phyloP scores from a whole-genome alignment of 2,888 invertebrate species.

The Tolmerus cingulatus region DNA sequence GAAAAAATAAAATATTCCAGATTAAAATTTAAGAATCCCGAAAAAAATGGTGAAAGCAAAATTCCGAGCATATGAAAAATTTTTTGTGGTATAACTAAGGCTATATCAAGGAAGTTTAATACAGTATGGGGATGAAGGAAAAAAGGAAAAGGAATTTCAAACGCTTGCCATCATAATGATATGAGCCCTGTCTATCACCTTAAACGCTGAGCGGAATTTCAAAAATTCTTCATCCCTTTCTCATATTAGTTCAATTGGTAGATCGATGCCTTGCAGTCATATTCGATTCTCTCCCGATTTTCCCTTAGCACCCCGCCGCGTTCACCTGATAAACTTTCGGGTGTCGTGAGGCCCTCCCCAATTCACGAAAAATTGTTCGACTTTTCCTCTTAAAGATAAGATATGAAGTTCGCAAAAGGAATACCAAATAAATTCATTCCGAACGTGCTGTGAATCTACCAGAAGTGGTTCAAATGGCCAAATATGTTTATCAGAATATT shows the following conservation, averaged over 20 bases:
- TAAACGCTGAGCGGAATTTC: conserved; percentile 13
- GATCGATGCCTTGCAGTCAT: conserved; percentile 35
- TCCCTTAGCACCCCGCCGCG: conserved; percentile 13
- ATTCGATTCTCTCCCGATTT: neutral
- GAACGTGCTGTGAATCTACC: conserved; percentile 47
- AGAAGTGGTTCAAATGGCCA: conserved; percentile 19
- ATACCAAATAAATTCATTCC: conserved; percentile 49
- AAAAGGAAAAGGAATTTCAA: neutral
- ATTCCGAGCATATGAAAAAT: neutral
- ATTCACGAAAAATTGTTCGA: conserved; percentile 27
- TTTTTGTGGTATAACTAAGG: neutral
- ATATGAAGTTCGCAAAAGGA: conserved; percentile 48
- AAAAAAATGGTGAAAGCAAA: neutral
- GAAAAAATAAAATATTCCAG: neutral
- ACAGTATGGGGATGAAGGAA: neutral
- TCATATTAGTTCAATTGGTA: conserved; percentile 34
- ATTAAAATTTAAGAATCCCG: neutral
- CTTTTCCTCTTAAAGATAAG: conserved; percentile 41
- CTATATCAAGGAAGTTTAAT: neutral
- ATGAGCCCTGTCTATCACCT: conserved; percentile 8
- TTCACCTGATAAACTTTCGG: conserved; percentile 46
- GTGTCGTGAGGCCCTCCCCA: neutral
- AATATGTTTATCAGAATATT: conserved; percentile 36
- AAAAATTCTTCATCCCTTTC: conserved; percentile 22
- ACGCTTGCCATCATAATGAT: conserved; percentile 8